These are phyloP conservation scores for Syngnathoides biaculeatus DNA, from an alignment of 2,113 vertebrate species.

Conservation along the genomic window DNA sequence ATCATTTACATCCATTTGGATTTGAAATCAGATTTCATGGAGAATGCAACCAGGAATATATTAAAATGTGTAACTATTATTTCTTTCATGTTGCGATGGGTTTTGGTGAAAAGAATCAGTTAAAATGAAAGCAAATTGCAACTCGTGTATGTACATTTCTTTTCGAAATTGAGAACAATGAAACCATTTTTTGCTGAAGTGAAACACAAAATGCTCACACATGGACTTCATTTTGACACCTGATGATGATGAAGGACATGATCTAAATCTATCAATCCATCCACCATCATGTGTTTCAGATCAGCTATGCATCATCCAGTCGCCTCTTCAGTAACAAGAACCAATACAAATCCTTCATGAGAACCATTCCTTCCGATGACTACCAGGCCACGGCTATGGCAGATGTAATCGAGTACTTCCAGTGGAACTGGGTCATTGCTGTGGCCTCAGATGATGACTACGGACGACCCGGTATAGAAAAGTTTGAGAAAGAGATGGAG, in stretches of 20 bases:
- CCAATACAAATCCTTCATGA: slow-evolving; percentile 96
- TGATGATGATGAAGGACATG: neutral
- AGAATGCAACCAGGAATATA: neutral
- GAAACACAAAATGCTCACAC: too few species aligned
- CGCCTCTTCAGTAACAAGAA: slow-evolving; percentile 97
- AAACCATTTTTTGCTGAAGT: too few species aligned
- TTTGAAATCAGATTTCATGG: neutral
- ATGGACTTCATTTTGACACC: too few species aligned
- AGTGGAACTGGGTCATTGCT: slow-evolving; percentile 98
- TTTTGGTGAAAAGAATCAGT: too few species aligned
- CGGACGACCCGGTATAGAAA: slow-evolving; percentile 93
- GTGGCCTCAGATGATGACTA: slow-evolving; percentile 96
- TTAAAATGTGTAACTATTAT: too few species aligned
- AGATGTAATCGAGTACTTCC: slow-evolving; percentile 90
- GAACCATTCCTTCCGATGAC: slow-evolving; percentile 93
- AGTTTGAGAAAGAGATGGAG: slow-evolving; percentile 93
- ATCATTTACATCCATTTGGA: too few species aligned
- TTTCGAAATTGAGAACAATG: too few species aligned
- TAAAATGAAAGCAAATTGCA: too few species aligned
- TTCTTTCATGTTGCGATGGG: too few species aligned
- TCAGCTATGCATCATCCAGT: slow-evolving; percentile 96
- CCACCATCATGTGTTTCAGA: slow-evolving; percentile 70
- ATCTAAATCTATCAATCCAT: neutral
- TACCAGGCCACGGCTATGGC: slow-evolving; percentile 95
- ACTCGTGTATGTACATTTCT: too few species aligned